Base-by-base conservation (phyloP, 2,113 vertebrate species). In the Phyllostomus hastatus region DNA sequence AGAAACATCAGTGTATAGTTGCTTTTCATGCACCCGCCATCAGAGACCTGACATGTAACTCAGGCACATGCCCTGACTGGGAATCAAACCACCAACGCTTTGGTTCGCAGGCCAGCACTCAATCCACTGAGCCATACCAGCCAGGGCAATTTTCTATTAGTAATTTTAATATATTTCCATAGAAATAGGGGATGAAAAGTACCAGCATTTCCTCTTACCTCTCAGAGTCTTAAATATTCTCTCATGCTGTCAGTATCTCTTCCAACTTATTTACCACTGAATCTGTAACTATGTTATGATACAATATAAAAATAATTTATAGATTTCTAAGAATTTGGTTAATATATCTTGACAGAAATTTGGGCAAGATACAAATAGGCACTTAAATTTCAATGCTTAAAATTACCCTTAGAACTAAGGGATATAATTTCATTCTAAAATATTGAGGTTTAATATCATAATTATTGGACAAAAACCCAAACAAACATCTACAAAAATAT, bases 331-430 rank as follows among this genome's bases (percentile, higher is more conserved):
- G 26, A 78, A 91, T 92, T 72, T 76, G 24, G 22, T 90, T 94
- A 84, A 92, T 88, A 35, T 80, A 83, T 48, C 86, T 84, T 80
- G 16, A 83, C 86, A 50, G 90, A 79, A n/a, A 72, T 41, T 94
- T 90, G 35, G 4, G 33, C n/a, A 92, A 88, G 2, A 35, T 73
- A 28, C 85, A 97, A 41, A 19, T 35, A 90, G 26, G 26, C 43
- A 59, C 59, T 95, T 95, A 67, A 88, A 96, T 94, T 24, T 88
- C 16, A 46, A 52, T 59, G 54, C 15, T 90, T 94, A 76, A 90
- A 92, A 92, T 87, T 94, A 80, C 33, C 28, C 33, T 94, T 70
- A 83, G 33, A 94, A 84, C 72, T 66, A 88, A 91, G 35, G 41
- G 46, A 67, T 57, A 50, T 35, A 84, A 86, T 90, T 97, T 48